phyloP scores from a whole-genome alignment of 2,888 invertebrate species.

The Amphipoea oculea region DNA sequence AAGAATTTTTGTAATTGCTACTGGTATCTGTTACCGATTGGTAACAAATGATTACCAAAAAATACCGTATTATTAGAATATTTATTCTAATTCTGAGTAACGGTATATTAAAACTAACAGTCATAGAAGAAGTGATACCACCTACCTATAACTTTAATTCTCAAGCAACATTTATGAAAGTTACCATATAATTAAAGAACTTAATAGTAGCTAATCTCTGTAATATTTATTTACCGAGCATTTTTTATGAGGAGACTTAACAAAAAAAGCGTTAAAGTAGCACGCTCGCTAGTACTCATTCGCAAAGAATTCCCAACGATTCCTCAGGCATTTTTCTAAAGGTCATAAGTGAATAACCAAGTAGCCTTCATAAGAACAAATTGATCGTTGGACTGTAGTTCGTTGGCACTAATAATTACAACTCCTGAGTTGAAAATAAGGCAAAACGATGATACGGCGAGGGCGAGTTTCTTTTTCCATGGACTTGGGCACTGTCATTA shows the following conservation, averaged over 20 bases:
- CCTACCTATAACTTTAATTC: constrained; percentile 17
- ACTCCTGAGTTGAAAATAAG: constrained; percentile 75
- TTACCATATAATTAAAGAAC: constrained; percentile 44
- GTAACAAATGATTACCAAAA: constrained; percentile 1
- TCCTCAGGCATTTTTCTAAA: constrained; percentile 82
- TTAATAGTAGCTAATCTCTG: constrained; percentile 43
- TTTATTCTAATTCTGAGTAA: background rate
- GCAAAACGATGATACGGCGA: constrained; percentile 66
- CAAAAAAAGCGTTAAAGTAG: constrained; percentile 48
- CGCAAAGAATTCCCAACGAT: constrained; percentile 72
- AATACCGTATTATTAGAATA: constrained; percentile 10
- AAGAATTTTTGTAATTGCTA: background rate
- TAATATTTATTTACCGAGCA: constrained; percentile 40
- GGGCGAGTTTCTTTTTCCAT: constrained; percentile 76
- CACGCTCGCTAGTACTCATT: constrained; percentile 54
- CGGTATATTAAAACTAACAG: constrained; percentile 7
- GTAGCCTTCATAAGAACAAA: constrained; percentile 75
- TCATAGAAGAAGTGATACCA: constrained; percentile 11
- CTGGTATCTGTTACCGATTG: background rate
- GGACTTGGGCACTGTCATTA: constrained; percentile 74
- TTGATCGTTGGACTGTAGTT: constrained; percentile 73
- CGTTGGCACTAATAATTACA: constrained; percentile 85
- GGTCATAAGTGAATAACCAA: constrained; percentile 88
- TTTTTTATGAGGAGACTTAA: constrained; percentile 41
- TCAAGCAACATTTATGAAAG: background rate